Base-by-base conservation (phyloP, 2,797 vertebrate genomes). In the Urophycis tenuis region DNA sequence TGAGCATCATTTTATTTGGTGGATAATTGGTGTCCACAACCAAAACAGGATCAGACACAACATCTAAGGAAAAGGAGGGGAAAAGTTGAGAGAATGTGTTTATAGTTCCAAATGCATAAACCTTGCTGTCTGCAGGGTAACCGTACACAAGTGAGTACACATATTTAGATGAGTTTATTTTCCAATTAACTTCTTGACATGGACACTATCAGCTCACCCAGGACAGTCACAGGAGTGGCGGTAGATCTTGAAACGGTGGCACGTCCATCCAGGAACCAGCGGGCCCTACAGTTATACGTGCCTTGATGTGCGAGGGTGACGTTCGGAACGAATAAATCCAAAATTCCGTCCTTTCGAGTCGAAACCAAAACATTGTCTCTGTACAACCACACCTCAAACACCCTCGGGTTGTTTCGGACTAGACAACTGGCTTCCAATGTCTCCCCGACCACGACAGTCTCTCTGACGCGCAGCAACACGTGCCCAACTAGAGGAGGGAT, bases 241-340 rank as follows among this genome's bases (percentile, higher is more conserved):
- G 12, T 17, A 71, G 92, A 93, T 71, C 15, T 73, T 0, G 9
- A 85, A 14, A 91, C 90, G 74, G 0, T 35, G 22, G 90, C 90
- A 0, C 0, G 74, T 19, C 45, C 0, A 0, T 1, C 0, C 12
- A 1, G 0, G 5, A 89, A 73, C 92, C 92, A 93, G 12, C 90
- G 89, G 0, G 87, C 91, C 30, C 88, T 88, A 72, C 93, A 94
- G 19, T 86, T 88, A 80, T 94, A 93, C 14, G 36, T 39, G 2
- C 91, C 93, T 8, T 14, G 5, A 60, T 93, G 84, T 11, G 75
- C 10, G 1, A 86, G 41, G 3, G n/a, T 85, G 75, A 91, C 5
- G 25, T 76, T 67, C 76, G 11, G 41, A 71, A 93, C 73, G 36
- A 39, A 0, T 31, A 93, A 76, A 17, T 79, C 3, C 53, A 77